Evolutionary conservation across 1,140 invertebrate genomes (phyloP).

Genomic region (Tachypleus tridentatus): DNA sequence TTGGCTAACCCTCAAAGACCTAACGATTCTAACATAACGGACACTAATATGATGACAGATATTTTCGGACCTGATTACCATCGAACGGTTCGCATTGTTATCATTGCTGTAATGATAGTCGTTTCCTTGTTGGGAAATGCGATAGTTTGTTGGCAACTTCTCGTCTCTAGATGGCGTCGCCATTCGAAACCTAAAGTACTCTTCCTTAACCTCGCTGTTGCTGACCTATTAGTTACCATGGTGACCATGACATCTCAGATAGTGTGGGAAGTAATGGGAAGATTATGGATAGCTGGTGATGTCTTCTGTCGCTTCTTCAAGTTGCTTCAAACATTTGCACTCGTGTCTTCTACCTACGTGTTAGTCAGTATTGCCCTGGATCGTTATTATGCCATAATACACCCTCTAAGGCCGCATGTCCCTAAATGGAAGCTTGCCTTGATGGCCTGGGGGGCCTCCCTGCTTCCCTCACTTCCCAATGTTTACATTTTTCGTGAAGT

Average conservation of each 20-base stretch:
- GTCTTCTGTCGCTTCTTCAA: constrained; percentile 33
- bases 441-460: constrained; percentile 11
- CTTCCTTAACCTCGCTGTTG: constrained; percentile 33
- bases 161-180: constrained; percentile 4
- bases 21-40: too few relatives aligned
- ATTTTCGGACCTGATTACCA: constrained; percentile 19
- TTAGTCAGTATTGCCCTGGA: constrained; percentile 37
- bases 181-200: constrained; percentile 23
- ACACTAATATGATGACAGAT: not conserved
- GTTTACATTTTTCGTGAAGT: constrained; percentile 13
- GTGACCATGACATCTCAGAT: constrained; percentile 31
- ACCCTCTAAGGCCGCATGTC: constrained; percentile 27
- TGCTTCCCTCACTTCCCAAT: constrained; percentile 15
- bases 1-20: too few relatives aligned
- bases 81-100: constrained; percentile 4
- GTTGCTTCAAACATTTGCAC: constrained; percentile 32
- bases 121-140: constrained; percentile 15
- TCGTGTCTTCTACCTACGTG: constrained; percentile 36
- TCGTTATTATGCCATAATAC: constrained; percentile 34
- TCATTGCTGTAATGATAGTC: constrained; percentile 12
- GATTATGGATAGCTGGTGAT: constrained; percentile 33
- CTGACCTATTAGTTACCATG: constrained; percentile 34
- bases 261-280: constrained; percentile 33
- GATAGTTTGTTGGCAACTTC: constrained; percentile 11
- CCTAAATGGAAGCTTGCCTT: constrained; percentile 4